Percentiles rank a stretch among this genome's conserved stretches.
Conservation (phyloP, 2,797 vertebrate genomes). For the Ispidina picta region DNA sequence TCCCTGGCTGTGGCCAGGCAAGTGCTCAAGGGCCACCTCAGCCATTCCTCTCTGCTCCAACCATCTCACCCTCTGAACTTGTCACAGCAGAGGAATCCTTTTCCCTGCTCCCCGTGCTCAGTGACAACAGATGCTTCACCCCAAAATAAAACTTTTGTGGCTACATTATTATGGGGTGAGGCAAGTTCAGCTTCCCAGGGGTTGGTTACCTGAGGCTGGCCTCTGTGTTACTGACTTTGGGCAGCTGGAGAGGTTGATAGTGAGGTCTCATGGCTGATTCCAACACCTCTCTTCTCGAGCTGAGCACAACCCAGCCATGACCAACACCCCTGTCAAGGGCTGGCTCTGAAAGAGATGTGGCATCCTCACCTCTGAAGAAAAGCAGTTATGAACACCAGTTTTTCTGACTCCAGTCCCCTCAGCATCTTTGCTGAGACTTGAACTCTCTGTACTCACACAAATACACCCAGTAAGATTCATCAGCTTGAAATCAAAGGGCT, state of each 20-base stretch:
- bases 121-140: rapidly evolving
- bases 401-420: too few species aligned
- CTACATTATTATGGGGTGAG: not conserved
- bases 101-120: too few species aligned
- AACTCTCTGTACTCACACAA: too few species aligned
- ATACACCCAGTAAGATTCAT: too few species aligned
- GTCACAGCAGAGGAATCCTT: too few species aligned
- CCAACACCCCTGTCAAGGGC: not conserved
- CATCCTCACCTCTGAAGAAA: too few species aligned
- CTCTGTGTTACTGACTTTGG: not conserved
- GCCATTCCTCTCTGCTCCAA: not conserved
- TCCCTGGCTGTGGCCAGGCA: rapidly evolving
- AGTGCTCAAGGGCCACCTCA: not conserved
- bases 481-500: too few species aligned
- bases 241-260: not conserved
- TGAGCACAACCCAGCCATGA: not conserved
- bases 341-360: too few species aligned
- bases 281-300: not conserved
- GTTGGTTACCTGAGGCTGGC: not conserved
- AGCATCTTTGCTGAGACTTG: too few species aligned
- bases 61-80: not conserved
- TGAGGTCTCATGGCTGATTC: not conserved
- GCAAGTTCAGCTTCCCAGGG: not conserved
- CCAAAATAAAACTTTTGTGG: not conserved
- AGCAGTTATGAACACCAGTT: too few species aligned